Conservation (phyloP, 2,888 invertebrate genomes). For the Amiota minor region DNA sequence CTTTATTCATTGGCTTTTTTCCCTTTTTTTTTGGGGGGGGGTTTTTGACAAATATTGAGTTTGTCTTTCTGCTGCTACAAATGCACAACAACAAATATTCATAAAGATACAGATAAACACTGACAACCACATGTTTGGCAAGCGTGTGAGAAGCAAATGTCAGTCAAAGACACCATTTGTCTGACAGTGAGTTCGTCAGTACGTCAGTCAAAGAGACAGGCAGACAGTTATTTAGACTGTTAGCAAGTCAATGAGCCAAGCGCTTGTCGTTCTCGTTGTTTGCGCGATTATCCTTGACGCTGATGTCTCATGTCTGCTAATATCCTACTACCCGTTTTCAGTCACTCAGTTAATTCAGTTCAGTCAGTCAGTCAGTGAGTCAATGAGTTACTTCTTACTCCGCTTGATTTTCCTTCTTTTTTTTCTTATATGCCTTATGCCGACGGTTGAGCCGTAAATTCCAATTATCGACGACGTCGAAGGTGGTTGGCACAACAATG, state of each 20-base stretch:
- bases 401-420: slow-evolving; percentile 29
- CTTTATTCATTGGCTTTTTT: not conserved
- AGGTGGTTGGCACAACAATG: too few relatives aligned
- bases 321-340: not conserved
- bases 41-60: slow-evolving; percentile 13
- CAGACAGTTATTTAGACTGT: slow-evolving; percentile 3
- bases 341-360: not conserved
- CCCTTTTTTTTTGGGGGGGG: not conserved
- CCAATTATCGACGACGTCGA: slow-evolving; percentile 58
- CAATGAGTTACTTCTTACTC: slow-evolving; percentile 15
- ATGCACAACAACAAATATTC: not conserved
- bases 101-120: slow-evolving; percentile 37
- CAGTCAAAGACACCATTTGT: not conserved
- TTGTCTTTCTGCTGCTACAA: not conserved
- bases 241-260: slow-evolving; percentile 23
- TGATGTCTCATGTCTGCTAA: not conserved
- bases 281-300: slow-evolving; percentile 25
- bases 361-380: slow-evolving; percentile 48
- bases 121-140: slow-evolving; percentile 20
- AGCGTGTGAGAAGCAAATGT: not conserved
- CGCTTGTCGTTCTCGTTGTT: not conserved
- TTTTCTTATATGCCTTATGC: slow-evolving; percentile 33
- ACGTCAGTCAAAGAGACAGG: not conserved
- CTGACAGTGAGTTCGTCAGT: not conserved
- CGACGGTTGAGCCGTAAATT: slow-evolving; percentile 66